Percentiles rank a stretch among this genome's conserved stretches.
Conservation (phyloP, 64 coral and sea anemone species). For the Orbicella faveolata region DNA sequence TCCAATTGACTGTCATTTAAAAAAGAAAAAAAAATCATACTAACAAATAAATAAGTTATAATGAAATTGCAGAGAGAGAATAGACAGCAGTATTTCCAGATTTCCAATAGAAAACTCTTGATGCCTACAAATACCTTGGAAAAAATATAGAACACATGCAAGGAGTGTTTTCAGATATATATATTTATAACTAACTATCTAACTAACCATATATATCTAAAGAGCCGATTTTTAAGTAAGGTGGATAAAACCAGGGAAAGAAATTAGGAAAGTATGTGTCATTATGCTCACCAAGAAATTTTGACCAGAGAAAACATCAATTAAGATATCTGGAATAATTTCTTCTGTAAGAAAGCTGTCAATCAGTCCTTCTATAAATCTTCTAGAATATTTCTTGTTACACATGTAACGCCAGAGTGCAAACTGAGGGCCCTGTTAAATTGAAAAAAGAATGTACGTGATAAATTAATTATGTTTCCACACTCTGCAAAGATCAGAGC, state of each 20-base stretch:
- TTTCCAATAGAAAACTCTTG: too few species aligned
- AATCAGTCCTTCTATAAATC: slow-evolving; percentile 67
- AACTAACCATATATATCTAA: too few species aligned
- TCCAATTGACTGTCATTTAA: slow-evolving; percentile 38
- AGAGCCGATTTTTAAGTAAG: too few species aligned
- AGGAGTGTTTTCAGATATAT: too few species aligned
- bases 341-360: slow-evolving; percentile 64
- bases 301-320: slow-evolving; percentile 71
- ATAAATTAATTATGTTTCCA: too few species aligned
- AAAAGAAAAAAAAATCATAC: neutral
- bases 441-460: neutral
- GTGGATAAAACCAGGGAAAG: too few species aligned
- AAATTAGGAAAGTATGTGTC: neutral
- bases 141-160: too few species aligned
- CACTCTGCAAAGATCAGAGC: too few species aligned
- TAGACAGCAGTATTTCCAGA: too few species aligned
- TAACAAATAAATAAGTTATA: neutral
- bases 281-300: slow-evolving; percentile 58
- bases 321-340: slow-evolving; percentile 71
- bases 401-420: slow-evolving; percentile 41
- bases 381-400: slow-evolving; percentile 37
- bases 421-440: slow-evolving; percentile 34
- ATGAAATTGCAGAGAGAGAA: too few species aligned
- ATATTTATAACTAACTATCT: too few species aligned
- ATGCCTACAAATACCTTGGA: too few species aligned